Evolutionary conservation across 2,888 invertebrate species (phyloP), one percentile per base, ranked within the genome.

Genomic region (Mechanitis mazaeus): DNA sequence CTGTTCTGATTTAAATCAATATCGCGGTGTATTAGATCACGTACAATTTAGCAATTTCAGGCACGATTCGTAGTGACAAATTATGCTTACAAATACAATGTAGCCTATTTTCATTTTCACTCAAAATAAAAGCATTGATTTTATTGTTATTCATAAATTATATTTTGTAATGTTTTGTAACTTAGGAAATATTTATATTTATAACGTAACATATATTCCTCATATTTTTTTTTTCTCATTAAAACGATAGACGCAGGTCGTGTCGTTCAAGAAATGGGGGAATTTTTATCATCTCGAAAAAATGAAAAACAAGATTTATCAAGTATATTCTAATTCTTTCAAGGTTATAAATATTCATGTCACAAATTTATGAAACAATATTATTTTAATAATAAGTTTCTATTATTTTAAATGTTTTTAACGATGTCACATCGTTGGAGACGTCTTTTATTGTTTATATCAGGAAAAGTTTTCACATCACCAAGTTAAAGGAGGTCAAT

Each of bases 21-120:
- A 61, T 58, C 61, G 56, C 54, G 28, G 50, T 60, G 60, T 63
- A 64, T 64, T 63, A 57, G 66, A 58, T 66, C 66, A 66, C 66
- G 66, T 66, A 60, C 57, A 57, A 45, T 65, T 57, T 63, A 45
- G 58, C 55, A 65, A 67, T 38, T 33, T 50, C 56, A 20, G 45
- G 61, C 66, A 65, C 65, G 61, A 55, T 33, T 56, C 46, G 58
- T 60, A 61, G 64, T 65, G 66, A 63, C 63, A 63, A 66, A 61
- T 64, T 60, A 60, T 54, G 61, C 55, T 61, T 59, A 63, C 56
- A 60, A 64, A 64, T 62, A 46, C 54, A 56, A 58, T 42, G 35
- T 31, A 57, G 56, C 50, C 63, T 57, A 60, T 66, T 67, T 67
- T 60, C 54, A 50, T 54, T 62, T 61, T 62, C 54, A 56, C 54